Evolutionary conservation across 2,888 invertebrate genomes (phyloP).

Genomic region (Unio delphinus): DNA sequence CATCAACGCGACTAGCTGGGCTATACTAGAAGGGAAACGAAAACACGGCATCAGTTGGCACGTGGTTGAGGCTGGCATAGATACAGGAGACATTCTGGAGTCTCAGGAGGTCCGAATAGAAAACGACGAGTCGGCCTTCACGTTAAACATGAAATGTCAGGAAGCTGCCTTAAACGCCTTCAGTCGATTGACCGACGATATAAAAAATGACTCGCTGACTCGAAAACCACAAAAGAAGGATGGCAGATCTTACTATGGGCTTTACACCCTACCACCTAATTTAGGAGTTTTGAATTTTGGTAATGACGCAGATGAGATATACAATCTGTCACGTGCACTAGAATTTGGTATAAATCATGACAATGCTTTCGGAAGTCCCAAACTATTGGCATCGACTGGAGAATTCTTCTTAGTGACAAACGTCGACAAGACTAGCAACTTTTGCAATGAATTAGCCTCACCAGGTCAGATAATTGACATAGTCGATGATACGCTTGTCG

Average conservation of each 20-base stretch:
- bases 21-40: constrained; percentile 43
- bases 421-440: constrained; percentile 14
- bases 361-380: constrained; percentile 48
- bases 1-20: constrained; percentile 50
- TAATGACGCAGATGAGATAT: constrained; percentile 15
- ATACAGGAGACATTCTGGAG: constrained; percentile 50
- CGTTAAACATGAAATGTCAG: constrained; percentile 47
- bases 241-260: constrained; percentile 41
- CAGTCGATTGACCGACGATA: constrained; percentile 22
- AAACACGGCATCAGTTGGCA: constrained; percentile 50
- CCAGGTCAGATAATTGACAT: constrained; percentile 38
- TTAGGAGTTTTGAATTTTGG: constrained; percentile 41
- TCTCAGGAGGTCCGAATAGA: constrained; percentile 30
- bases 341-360: constrained; percentile 45
- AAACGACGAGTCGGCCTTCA: constrained; percentile 40
- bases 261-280: constrained; percentile 43
- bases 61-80: constrained; percentile 43
- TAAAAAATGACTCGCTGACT: constrained; percentile 13
- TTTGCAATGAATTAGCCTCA: not conserved
- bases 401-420: constrained; percentile 44
- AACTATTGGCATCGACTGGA: constrained; percentile 32
- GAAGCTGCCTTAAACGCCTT: constrained; percentile 42
- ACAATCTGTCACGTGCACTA: constrained; percentile 40
- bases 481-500: constrained; percentile 37
- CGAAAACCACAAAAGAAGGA: constrained; percentile 17